Evolutionary conservation across 2,888 invertebrate species (phyloP).

Genomic region (Parascotia fuliginaria): DNA sequence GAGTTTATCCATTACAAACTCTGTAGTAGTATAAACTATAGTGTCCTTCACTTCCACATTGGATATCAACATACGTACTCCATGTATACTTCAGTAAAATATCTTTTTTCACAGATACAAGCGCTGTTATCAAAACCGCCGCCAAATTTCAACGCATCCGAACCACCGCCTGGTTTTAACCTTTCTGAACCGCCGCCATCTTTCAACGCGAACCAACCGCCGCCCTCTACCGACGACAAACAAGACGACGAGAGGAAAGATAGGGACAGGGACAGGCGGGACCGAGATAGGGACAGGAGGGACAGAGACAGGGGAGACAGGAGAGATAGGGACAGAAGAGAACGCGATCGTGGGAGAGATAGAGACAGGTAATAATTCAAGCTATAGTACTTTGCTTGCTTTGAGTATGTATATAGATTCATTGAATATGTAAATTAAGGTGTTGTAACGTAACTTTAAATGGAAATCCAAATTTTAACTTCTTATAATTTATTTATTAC

Average conservation of each 20-base stretch:
- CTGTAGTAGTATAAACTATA: too few relatives aligned
- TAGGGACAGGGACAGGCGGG: slow-evolving; percentile 53
- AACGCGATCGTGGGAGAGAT: slow-evolving; percentile 30
- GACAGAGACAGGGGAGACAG: slow-evolving; percentile 38
- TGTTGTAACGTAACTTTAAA: too few relatives aligned
- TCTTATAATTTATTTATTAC: too few relatives aligned
- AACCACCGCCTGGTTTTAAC: slow-evolving; percentile 75
- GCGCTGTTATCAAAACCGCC: slow-evolving; percentile 82
- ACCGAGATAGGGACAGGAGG: slow-evolving; percentile 31
- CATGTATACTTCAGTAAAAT: not conserved
- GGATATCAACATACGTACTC: not conserved
- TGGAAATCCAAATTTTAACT: too few relatives aligned
- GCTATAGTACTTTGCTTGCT: too few relatives aligned
- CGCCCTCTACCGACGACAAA: slow-evolving; percentile 53
- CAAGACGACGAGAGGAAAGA: slow-evolving; percentile 59
- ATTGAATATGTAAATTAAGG: too few relatives aligned
- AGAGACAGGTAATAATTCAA: slow-evolving; percentile 31
- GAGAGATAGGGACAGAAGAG: slow-evolving; percentile 47
- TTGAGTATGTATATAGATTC: too few relatives aligned
- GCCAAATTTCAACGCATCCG: slow-evolving; percentile 76
- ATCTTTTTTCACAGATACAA: too few relatives aligned
- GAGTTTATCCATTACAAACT: too few relatives aligned
- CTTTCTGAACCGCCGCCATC: slow-evolving; percentile 61
- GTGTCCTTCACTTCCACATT: too few relatives aligned
- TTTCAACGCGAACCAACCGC: slow-evolving; percentile 59